Percentiles rank a stretch among this genome's conserved stretches.
These are phyloP conservation scores for Lophochroa leadbeateri DNA, from an alignment of 2,113 vertebrate genomes.

Conservation along the genomic window DNA sequence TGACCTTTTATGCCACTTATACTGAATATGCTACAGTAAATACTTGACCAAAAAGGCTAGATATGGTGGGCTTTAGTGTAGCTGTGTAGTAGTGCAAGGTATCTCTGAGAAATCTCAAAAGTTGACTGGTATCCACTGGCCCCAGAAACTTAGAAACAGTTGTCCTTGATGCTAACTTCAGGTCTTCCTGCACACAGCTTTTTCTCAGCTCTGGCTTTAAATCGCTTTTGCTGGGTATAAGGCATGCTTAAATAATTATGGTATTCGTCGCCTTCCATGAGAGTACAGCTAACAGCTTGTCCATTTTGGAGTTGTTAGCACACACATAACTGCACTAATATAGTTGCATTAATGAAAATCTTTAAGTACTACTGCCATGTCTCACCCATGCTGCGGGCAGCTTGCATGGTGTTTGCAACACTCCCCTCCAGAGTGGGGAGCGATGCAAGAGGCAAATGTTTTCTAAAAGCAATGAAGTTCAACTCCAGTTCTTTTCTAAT, in stretches of 20 bases:
- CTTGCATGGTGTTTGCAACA: background rate
- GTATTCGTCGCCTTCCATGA: background rate
- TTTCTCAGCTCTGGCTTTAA: background rate
- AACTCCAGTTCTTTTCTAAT: background rate
- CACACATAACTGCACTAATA: accelerated
- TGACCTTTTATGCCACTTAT: background rate
- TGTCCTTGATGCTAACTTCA: accelerated
- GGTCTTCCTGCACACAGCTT: background rate
- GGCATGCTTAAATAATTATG: background rate
- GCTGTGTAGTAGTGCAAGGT: background rate
- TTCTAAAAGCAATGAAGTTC: background rate
- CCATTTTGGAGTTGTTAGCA: background rate
- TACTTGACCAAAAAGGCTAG: background rate
- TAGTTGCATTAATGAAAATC: background rate
- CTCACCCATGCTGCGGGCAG: accelerated
- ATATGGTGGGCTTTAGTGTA: background rate
- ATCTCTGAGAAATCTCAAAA: background rate
- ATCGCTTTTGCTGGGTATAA: background rate
- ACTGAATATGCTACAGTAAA: background rate
- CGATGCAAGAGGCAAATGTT: accelerated
- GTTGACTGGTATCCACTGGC: background rate
- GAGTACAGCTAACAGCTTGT: background rate
- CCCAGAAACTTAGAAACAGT: background rate
- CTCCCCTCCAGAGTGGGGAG: background rate
- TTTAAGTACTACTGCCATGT: accelerated